Evolutionary conservation across 2,888 invertebrate genomes (phyloP).

Genomic region (Didymodactylos carnosus): DNA sequence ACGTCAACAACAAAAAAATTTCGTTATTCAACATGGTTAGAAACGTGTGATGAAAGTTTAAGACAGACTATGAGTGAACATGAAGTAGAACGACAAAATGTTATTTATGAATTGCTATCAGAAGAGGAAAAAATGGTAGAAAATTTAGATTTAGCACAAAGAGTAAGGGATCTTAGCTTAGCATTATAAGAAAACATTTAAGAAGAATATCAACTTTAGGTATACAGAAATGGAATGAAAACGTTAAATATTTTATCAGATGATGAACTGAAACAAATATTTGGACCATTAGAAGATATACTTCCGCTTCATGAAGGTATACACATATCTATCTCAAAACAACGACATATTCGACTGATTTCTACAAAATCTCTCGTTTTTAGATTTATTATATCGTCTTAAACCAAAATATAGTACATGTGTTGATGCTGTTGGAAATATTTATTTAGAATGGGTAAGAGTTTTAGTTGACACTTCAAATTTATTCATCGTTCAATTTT

Average conservation of each 20-base stretch:
- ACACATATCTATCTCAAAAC: too few species aligned
- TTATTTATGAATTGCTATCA: conserved; percentile 40
- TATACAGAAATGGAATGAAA: conserved; percentile 36
- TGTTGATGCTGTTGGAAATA: conserved; percentile 34
- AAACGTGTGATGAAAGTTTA: neutral
- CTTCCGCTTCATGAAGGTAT: conserved; percentile 34
- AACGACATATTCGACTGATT: too few species aligned
- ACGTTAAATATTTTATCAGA: conserved; percentile 35
- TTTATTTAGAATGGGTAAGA: conserved; percentile 29
- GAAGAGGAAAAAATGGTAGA: conserved; percentile 38
- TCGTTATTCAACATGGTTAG: neutral
- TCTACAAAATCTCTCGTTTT: conserved; percentile 9
- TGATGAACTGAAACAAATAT: conserved; percentile 36
- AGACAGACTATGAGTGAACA: neutral
- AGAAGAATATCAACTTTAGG: neutral
- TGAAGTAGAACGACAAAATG: conserved; percentile 19
- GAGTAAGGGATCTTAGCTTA: conserved; percentile 21
- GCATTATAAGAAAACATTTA: neutral
- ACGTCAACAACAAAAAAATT: neutral
- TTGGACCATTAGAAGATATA: conserved; percentile 33
- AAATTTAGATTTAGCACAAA: conserved; percentile 36
- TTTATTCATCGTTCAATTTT: neutral
- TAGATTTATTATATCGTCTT: conserved; percentile 25
- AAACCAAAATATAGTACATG: conserved; percentile 35
- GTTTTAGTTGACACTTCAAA: too few species aligned